Evolutionary conservation across 1,140 invertebrate species (phyloP).

Genomic region (Helicoverpa armigera): DNA sequence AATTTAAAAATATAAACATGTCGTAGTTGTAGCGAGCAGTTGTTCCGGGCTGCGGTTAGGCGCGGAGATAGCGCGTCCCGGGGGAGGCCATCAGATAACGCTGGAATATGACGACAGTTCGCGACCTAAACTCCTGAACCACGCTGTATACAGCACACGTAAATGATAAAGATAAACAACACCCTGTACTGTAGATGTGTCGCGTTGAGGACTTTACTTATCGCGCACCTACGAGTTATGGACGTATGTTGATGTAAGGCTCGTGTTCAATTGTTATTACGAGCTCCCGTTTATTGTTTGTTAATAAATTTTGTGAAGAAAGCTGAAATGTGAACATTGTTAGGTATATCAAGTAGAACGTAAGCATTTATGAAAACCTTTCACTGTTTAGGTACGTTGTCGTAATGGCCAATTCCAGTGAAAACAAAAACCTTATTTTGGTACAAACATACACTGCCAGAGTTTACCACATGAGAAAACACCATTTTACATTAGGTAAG

Average conservation of each 20-base stretch:
- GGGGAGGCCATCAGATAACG: constrained; percentile 68
- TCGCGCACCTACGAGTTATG: constrained; percentile 4
- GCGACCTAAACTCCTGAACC: constrained; percentile 56
- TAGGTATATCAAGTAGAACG: too few relatives aligned
- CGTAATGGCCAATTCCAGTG: too few relatives aligned
- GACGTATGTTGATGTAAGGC: constrained; percentile 11
- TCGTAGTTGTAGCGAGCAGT: constrained; percentile 38
- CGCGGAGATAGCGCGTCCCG: constrained; percentile 54
- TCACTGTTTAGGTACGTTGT: too few relatives aligned
- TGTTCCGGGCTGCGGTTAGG: constrained; percentile 48
- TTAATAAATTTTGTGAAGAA: neutral
- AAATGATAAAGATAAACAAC: constrained; percentile 55
- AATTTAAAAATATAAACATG: constrained; percentile 51
- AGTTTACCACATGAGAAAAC: too few relatives aligned
- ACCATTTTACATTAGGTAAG: too few relatives aligned
- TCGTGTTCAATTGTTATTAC: constrained; percentile 5
- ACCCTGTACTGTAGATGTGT: constrained; percentile 27
- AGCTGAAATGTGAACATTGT: neutral
- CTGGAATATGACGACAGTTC: constrained; percentile 76
- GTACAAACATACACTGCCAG: too few relatives aligned
- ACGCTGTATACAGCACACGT: constrained; percentile 17
- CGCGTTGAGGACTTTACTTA: constrained; percentile 42
- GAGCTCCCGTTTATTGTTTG: neutral
- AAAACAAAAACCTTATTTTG: too few relatives aligned
- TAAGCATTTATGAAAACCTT: too few relatives aligned